Conservation (phyloP, 2,113 vertebrate genomes). For the Microtus oregoni region DNA sequence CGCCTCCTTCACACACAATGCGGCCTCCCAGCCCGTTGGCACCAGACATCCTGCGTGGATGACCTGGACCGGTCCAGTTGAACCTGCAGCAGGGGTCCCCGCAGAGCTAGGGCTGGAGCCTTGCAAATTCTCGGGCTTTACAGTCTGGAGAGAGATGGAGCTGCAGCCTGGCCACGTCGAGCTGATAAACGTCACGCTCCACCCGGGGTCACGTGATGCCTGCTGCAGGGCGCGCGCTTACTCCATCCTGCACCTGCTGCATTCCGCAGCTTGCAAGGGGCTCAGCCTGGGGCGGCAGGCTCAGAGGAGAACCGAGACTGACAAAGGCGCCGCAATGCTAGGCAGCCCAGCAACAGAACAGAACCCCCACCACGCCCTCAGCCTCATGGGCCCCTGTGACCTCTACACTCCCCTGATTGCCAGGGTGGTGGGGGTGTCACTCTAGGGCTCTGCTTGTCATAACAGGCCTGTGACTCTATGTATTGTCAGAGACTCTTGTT, state of each 20-base stretch:
- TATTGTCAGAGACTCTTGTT: neutral
- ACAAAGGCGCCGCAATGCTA: neutral
- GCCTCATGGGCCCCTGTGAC: neutral
- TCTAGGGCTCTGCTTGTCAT: neutral
- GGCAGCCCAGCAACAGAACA: neutral
- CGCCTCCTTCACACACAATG: neutral
- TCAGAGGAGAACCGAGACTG: neutral
- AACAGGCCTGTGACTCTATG: neutral
- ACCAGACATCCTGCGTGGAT: neutral
- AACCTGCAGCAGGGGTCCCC: neutral
- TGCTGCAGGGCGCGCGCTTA: neutral
- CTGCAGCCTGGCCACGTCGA: fast-evolving
- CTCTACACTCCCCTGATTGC: no score
- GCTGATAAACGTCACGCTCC: neutral
- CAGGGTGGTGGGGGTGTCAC: neutral
- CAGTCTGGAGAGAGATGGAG: neutral
- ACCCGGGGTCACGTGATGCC: fast-evolving
- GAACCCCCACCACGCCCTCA: neutral
- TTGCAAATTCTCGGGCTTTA: neutral
- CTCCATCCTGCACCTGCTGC: fast-evolving
- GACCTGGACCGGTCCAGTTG: neutral
- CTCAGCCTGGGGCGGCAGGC: neutral
- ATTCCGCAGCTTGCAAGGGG: neutral
- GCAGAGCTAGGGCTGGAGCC: neutral
- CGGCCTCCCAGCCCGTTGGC: neutral